Evolutionary conservation across 1,140 invertebrate genomes (phyloP), one percentile per base, ranked within the genome.

Genomic region (Octopus bimaculoides): DNA sequence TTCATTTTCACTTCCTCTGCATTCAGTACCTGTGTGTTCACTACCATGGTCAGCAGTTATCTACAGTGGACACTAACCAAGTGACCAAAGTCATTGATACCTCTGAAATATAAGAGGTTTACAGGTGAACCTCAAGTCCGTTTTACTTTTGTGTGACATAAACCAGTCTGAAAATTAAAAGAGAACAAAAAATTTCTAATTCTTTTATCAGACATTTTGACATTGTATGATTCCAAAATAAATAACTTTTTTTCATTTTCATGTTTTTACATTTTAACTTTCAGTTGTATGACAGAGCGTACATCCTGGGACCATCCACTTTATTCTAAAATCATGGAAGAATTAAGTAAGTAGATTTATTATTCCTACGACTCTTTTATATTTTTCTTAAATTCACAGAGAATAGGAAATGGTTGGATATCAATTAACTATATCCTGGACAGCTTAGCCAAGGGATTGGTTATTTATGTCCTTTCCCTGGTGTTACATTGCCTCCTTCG

Each of bases 231-330:
- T 20, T 6, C 26, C 8, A 5, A n/a, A n/a, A 0, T 17, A 71
- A 10, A 12, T 71, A 71, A n/a, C 26, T 71, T 9, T 71, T 17
- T 14, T 71, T 61, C 14, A 6, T 6, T 71, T 71, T 17, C 6
- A 17, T 71, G 6, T 17, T 17, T 10, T 17, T 14, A 6, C 14
- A n/a, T 71, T 80, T 78, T 73, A 69, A 12, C 17, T 88, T 87
- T 78, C 84, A 90, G 89, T 77, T 87, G 89, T 81, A 84, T 83
- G 12, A 84, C 81, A 77, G 82, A 87, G 76, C 82, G 83, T 66
- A 88, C 89, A 26, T 87, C 88, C 80, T 90, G 90, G 90, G 87
- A 89, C 80, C 86, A 87, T 82, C 88, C 88, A 75, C 86, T 85
- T 74, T 84, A 85, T 66, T 66, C 77, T 0, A 87, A 87, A 78